Percentiles rank a stretch among this genome's conserved stretches.
These are phyloP conservation scores for Danio choprae DNA, from an alignment of 2,797 vertebrate genomes.

Conservation along the genomic window DNA sequence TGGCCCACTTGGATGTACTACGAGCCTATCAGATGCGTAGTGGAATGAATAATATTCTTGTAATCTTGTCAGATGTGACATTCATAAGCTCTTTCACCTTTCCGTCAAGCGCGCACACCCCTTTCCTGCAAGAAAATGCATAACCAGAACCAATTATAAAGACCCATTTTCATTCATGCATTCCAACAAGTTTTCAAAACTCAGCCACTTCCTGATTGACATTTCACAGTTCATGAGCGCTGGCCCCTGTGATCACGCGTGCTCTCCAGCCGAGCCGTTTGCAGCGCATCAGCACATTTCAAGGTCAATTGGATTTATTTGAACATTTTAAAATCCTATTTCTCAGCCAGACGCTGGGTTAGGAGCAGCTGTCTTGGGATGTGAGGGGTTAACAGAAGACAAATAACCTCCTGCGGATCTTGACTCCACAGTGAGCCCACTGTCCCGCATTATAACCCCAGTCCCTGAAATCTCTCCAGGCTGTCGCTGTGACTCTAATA, in stretches of 20 bases:
- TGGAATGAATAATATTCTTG: not conserved
- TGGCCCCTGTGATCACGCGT: not conserved
- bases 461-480: conserved; percentile 67
- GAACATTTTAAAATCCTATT: conserved; percentile 26
- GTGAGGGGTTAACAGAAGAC: conserved; percentile 56
- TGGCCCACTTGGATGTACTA: not conserved
- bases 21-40: not conserved
- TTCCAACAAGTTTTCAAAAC: conserved; percentile 9
- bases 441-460: conserved; percentile 67
- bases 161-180: conserved; percentile 10
- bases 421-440: conserved; percentile 67
- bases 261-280: conserved; percentile 17
- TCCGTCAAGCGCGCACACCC: not conserved
- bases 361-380: conserved; percentile 4
- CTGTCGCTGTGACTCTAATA: conserved; percentile 65
- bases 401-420: conserved; percentile 58
- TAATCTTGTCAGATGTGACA: conserved; percentile 20
- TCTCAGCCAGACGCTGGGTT: conserved; percentile 7
- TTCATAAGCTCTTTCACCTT: conserved; percentile 28
- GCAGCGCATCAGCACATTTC: conserved; percentile 49
- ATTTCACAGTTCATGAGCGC: not conserved
- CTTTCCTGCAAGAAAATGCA: not conserved
- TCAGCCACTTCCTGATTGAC: conserved; percentile 14
- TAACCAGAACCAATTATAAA: conserved; percentile 10
- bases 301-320: conserved; percentile 54